These are phyloP conservation scores for Cremastinae sp. DNA, from an alignment of 2,888 invertebrate genomes.

Conservation along the genomic window DNA sequence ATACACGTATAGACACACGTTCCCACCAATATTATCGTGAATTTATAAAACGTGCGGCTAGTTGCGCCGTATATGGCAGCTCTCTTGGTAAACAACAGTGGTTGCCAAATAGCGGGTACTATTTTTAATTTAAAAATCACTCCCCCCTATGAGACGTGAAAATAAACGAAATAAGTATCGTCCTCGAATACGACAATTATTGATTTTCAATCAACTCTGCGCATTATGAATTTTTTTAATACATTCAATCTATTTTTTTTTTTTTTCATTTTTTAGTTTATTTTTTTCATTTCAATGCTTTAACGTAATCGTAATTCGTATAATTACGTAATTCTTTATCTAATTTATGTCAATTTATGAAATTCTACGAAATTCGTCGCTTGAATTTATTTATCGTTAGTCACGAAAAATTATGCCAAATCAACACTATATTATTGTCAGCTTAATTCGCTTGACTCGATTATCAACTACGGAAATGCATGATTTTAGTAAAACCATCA, in stretches of 20 bases:
- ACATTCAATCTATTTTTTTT: not conserved
- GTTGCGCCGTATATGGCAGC: constrained; percentile 71
- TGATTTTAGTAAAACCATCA: constrained; percentile 56
- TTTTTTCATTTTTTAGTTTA: too few species aligned
- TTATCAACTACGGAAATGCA: constrained; percentile 40
- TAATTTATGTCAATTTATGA: not conserved
- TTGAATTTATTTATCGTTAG: constrained; percentile 1
- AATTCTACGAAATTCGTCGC: not conserved
- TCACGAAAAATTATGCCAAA: not conserved
- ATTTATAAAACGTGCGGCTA: constrained; percentile 52
- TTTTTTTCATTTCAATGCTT: too few species aligned
- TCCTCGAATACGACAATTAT: constrained; percentile 2
- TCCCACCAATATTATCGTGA: constrained; percentile 13
- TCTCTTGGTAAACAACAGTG: constrained; percentile 78
- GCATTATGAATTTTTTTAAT: too few species aligned
- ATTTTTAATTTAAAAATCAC: constrained; percentile 76
- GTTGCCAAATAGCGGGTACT: constrained; percentile 77
- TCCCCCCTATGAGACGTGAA: constrained; percentile 69
- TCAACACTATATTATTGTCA: constrained; percentile 12
- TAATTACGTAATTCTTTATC: too few species aligned
- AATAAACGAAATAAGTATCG: constrained; percentile 9
- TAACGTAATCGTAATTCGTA: too few species aligned
- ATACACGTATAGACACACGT: constrained; percentile 37
- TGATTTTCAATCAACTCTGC: not conserved
- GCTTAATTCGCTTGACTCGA: constrained; percentile 10